These are phyloP conservation scores for Drosophila mayri DNA, from an alignment of 1,140 invertebrate species.

Conservation along the genomic window DNA sequence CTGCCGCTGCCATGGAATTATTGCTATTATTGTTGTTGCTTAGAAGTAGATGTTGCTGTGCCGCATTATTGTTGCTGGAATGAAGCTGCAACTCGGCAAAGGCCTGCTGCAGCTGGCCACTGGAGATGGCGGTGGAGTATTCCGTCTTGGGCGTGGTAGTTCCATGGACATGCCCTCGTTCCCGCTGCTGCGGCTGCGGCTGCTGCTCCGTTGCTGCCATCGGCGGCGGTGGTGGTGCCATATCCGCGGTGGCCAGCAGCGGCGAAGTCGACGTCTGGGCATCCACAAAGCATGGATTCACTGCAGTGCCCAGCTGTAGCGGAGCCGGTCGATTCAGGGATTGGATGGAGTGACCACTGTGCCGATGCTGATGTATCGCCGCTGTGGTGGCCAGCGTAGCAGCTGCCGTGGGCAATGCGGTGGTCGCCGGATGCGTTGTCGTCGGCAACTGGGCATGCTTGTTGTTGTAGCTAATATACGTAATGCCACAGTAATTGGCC, in stretches of 20 bases:
- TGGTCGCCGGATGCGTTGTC: constrained; percentile 69
- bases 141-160: constrained; percentile 79
- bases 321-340: constrained; percentile 39
- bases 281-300: constrained; percentile 58
- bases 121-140: constrained; percentile 79
- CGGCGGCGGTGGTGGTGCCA: neutral
- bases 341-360: constrained; percentile 8
- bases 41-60: constrained; percentile 72
- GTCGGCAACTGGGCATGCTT: constrained; percentile 80
- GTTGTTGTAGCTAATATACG: constrained; percentile 82
- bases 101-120: constrained; percentile 74
- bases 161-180: constrained; percentile 53
- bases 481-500: constrained; percentile 81
- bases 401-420: constrained; percentile 64
- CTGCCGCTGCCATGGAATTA: constrained; percentile 70
- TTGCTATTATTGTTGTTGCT: constrained; percentile 84
- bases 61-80: constrained; percentile 47
- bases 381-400: constrained; percentile 66
- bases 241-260: constrained; percentile 34
- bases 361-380: constrained; percentile 56
- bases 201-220: neutral
- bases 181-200: constrained; percentile 1
- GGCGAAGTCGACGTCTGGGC: constrained; percentile 81
- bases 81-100: constrained; percentile 70
- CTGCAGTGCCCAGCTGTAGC: constrained; percentile 41